Conservation (phyloP, 2,888 invertebrate species). For the Drosophila borealis region DNA sequence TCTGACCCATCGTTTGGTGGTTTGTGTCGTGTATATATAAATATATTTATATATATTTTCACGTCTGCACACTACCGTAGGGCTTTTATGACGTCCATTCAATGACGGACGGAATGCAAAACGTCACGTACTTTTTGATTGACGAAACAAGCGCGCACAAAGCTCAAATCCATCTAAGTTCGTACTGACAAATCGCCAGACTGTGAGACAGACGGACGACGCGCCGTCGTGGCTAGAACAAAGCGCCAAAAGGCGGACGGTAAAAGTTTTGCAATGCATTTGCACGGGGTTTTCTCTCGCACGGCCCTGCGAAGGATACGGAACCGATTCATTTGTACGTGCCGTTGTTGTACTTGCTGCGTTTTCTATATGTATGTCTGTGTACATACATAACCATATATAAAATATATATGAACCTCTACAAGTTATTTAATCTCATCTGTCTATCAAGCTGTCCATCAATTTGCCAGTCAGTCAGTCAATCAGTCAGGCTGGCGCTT, state of each 20-base stretch:
- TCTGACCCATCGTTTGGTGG: constrained; percentile 6
- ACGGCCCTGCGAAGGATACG: constrained; percentile 31
- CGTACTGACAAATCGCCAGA: constrained; percentile 63
- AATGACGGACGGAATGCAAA: constrained; percentile 54
- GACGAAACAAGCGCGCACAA: constrained; percentile 69
- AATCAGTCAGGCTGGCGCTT: constrained; percentile 11
- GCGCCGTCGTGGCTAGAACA: constrained; percentile 26
- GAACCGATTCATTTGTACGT: constrained; percentile 45
- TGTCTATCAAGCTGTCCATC: constrained; percentile 85
- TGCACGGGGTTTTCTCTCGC: constrained; percentile 10
- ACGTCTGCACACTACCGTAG: not conserved
- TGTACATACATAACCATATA: constrained; percentile 23
- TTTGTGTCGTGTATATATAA: not conserved
- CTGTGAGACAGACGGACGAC: constrained; percentile 1
- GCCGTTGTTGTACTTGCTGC: constrained; percentile 52
- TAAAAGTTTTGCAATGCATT: constrained; percentile 51
- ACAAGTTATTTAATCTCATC: constrained; percentile 85
- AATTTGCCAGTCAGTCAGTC: constrained; percentile 79
- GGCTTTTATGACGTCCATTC: constrained; percentile 54
- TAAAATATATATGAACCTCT: constrained; percentile 72
- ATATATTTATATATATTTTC: not conserved
- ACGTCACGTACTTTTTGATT: constrained; percentile 78
- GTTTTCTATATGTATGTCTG: constrained; percentile 18
- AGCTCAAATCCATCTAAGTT: constrained; percentile 54
- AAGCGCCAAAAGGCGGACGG: constrained; percentile 29